A percentile compares a stretch with the other conserved stretches of the same genome.
Conservation (phyloP, 1,140 invertebrate genomes). For the Mamestra configurata region DNA sequence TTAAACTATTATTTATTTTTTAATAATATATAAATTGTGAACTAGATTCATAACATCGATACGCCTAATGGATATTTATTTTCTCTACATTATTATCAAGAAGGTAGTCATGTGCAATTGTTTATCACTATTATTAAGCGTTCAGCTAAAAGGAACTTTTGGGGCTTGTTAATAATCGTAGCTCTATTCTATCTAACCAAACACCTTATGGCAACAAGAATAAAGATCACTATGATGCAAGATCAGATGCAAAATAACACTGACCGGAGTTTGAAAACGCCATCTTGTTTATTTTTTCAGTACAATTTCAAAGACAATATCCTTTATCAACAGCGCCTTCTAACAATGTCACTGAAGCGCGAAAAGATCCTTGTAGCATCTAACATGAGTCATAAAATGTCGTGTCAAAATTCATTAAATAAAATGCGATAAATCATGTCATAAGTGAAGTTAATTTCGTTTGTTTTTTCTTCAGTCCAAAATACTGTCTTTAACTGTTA, state of each 20-base stretch:
- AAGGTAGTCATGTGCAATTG: slow-evolving; percentile 65
- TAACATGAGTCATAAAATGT: neutral
- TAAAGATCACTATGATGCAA: too few relatives aligned
- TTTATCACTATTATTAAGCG: slow-evolving; percentile 26
- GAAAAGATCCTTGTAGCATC: too few relatives aligned
- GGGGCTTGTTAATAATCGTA: too few relatives aligned
- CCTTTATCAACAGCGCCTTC: too few relatives aligned
- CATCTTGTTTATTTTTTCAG: too few relatives aligned
- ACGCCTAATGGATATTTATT: slow-evolving; percentile 79
- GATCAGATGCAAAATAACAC: too few relatives aligned
- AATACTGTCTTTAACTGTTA: too few relatives aligned
- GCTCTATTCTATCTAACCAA: too few relatives aligned
- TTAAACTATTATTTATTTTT: slow-evolving; percentile 62
- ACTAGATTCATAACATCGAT: slow-evolving; percentile 82
- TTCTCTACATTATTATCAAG: slow-evolving; percentile 67
- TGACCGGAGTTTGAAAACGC: too few relatives aligned
- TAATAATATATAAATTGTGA: slow-evolving; percentile 74
- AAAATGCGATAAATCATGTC: slow-evolving; percentile 39
- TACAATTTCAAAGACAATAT: too few relatives aligned
- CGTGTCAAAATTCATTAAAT: slow-evolving; percentile 1
- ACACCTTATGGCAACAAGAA: too few relatives aligned
- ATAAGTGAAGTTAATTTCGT: slow-evolving; percentile 32
- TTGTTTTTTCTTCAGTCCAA: neutral
- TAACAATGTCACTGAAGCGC: too few relatives aligned
- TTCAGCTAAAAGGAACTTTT: neutral